Base-by-base conservation (phyloP, 2,797 vertebrate species). In the Acanthurus tractus region DNA sequence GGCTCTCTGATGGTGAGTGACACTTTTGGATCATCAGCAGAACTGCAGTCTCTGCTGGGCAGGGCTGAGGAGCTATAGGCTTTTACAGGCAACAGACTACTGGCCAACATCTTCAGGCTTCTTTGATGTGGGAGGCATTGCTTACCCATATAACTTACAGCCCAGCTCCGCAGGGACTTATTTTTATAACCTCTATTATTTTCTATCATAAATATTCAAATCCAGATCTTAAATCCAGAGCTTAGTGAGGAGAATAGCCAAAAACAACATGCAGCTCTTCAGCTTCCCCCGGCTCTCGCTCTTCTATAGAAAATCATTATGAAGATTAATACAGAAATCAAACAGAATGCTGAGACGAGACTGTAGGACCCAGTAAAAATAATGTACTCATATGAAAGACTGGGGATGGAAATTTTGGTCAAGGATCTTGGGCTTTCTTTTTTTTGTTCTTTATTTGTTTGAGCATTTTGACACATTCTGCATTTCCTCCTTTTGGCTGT, bases 181-280 rank as follows among this genome's bases (percentile, higher is more conserved):
- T 94, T 95, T 95, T 97, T 97, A 97, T 96, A 97, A 97, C 96
- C 95, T 96, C 96, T 95, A 97, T 98, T 97, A 98, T 98, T 97
- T 97, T 97, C 95, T 95, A 96, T 97, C 96, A 96, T 98, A 97
- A 97, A 98, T 98, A 97, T 98, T 97, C 97, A 98, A 98, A 98
- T 97, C 96, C 96, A 96, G 95, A 96, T 97, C 93, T 96, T 97
- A 98, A 95, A 96, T 95, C 96, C 90, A 74, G 93, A 96, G 96
- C 97, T 98, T 98, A 98, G 96, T 90, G 94, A 93, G 95, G 93
- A 97, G 95, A 97, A 96, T 96, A 96, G 96, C 96, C 95, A 96
- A 96, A 96, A 95, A 95, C 94, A 96, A 95, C 93, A 92, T 90
- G 86, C 85, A 67, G 89, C 86, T 94, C 92, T 90, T 88, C 87